Base-by-base conservation (phyloP, 2,113 vertebrate species). In the Elanoides forficatus region DNA sequence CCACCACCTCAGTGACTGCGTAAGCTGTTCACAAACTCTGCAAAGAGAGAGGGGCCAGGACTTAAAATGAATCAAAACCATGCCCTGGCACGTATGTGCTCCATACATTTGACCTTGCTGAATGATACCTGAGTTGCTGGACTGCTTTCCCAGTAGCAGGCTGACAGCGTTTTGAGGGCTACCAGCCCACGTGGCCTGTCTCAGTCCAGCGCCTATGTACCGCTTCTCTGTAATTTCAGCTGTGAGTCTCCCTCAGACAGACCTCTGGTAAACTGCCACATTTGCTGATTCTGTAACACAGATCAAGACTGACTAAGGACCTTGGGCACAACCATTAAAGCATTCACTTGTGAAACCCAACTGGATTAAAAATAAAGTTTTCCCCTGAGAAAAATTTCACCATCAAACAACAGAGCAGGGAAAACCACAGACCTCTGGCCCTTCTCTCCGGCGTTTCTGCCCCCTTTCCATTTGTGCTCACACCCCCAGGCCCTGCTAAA, bases 201-300 rank as follows among this genome's bases (percentile, higher is more conserved):
- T 27, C 76, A 3, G 18, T 1, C 32, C 25, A 13, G 67, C 7
- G 2, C 52, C 1, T 2, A 15, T 1, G 62, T 1, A 0, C 32
- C 6, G 60, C 29, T 15, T 9, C 20, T 6, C 47, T 9, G 12
- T 3, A 14, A 8, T 30, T 23, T 26, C 60, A 16, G 73, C 79
- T 13, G 17, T 1, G 3, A 34, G 48, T 2, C 30, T 34, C 65
- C 50, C 53, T 30, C 32, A 15, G 5, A 13, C 38, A 66, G 58
- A 6, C 21, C 65, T 23, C 72, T 34, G 72, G 11, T 56, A 1
- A 72, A 34, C 32, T n/a, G 34, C 75, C 70, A 15, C 42, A 0
- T 53, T 11, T 43, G 78, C 72, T 65, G 82, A 6, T 7, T 60
- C n/a, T 36, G 50, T 75, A 60, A 56, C 50, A 1, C 3, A 59